Percentiles rank a stretch among this genome's conserved stretches.
Evolutionary conservation across 2,797 vertebrate genomes (phyloP).

Genomic region (Macrochelys suwanniensis): DNA sequence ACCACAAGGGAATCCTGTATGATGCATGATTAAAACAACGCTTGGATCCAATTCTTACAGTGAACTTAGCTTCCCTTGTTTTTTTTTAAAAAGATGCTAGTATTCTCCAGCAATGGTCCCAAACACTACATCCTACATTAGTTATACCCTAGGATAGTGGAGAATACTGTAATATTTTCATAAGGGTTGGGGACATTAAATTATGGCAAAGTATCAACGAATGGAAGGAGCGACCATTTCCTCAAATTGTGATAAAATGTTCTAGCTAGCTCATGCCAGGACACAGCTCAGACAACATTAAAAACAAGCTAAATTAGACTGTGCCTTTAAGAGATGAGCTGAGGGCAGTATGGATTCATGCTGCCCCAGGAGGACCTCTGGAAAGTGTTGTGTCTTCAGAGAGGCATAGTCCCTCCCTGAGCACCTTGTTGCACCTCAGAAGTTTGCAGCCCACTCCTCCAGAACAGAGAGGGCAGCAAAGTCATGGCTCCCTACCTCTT

Average conservation of each 20-base stretch:
- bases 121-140: not conserved
- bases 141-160: not conserved
- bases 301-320: not conserved
- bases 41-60: not conserved
- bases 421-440: not conserved
- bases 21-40: not conserved
- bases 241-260: not conserved
- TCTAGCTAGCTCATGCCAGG: not conserved
- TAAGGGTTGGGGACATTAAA: not conserved
- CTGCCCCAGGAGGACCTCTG: rapidly evolving
- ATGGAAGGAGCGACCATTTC: not conserved
- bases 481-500: rapidly evolving
- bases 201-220: not conserved
- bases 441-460: not conserved
- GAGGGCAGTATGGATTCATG: not conserved
- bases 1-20: not conserved
- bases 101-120: not conserved
- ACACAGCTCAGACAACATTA: rapidly evolving
- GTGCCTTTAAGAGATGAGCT: not conserved
- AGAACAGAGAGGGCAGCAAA: not conserved
- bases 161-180: not conserved
- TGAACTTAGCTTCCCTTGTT: not conserved
- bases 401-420: rapidly evolving
- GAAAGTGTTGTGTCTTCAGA: not conserved
- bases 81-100: not conserved